These are phyloP conservation scores for Mayetiola destructor DNA, from an alignment of 2,888 invertebrate species.

Conservation along the genomic window DNA sequence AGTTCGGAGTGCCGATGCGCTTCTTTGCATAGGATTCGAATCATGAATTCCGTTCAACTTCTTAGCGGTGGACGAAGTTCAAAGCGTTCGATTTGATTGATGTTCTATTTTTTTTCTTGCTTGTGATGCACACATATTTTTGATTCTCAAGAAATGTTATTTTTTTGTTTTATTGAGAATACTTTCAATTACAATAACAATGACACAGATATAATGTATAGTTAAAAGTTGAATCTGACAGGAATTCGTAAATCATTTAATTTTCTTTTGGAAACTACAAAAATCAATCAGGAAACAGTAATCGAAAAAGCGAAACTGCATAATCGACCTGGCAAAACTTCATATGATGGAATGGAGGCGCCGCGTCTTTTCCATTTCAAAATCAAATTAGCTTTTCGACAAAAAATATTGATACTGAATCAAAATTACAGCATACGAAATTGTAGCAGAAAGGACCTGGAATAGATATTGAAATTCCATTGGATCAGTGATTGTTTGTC, in stretches of 20 bases:
- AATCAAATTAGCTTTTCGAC: background rate
- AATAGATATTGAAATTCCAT: background rate
- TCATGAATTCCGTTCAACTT: background rate
- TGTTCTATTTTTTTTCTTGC: background rate
- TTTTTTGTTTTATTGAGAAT: background rate
- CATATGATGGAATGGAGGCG: background rate
- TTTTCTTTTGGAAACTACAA: background rate
- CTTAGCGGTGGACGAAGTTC: too few species aligned
- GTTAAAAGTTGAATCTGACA: background rate
- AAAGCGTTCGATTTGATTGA: conserved; percentile 7
- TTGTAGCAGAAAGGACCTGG: background rate
- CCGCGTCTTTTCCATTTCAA: background rate
- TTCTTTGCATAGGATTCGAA: conserved; percentile 1
- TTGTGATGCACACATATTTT: too few species aligned
- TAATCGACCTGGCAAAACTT: background rate
- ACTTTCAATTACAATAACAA: background rate
- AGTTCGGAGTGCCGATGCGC: background rate
- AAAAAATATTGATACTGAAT: conserved; percentile 1
- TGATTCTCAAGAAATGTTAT: background rate
- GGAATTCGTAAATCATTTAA: background rate
- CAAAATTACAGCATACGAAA: background rate
- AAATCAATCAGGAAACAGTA: background rate
- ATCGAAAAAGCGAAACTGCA: background rate
- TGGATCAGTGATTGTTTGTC: background rate
- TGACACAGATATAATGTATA: background rate